Evolutionary conservation across 2,888 invertebrate genomes (phyloP).

Genomic region (Amiota mariae): DNA sequence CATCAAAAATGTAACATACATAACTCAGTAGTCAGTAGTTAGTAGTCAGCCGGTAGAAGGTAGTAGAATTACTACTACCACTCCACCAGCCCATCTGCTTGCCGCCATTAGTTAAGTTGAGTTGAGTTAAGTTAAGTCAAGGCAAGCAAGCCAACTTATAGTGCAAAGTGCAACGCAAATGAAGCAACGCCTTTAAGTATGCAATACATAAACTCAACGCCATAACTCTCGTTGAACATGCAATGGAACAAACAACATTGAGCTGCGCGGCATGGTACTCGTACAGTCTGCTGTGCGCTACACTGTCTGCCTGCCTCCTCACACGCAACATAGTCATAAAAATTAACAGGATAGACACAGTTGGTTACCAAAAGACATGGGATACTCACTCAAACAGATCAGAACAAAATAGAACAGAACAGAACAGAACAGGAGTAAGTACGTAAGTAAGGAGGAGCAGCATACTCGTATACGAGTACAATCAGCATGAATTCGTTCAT

Average conservation of each 20-base stretch:
- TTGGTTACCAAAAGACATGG: too few species aligned
- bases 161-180: conserved; percentile 4
- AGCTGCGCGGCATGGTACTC: neutral
- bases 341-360: conserved; percentile 47
- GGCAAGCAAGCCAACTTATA: neutral
- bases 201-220: conserved; percentile 23
- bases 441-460: neutral
- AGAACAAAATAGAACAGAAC: too few species aligned
- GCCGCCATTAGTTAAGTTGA: neutral
- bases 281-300: neutral
- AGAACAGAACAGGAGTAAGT: neutral
- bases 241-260: neutral
- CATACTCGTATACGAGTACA: neutral
- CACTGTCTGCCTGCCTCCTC: neutral
- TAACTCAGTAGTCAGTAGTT: conserved; percentile 1
- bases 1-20: conserved; percentile 12
- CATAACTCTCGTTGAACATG: conserved; percentile 2
- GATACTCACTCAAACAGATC: neutral
- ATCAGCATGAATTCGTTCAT: conserved; percentile 42
- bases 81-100: neutral
- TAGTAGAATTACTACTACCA: too few species aligned
- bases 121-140: conserved; percentile 6
- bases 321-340: conserved; percentile 65
- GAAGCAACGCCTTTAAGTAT: conserved; percentile 27
- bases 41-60: too few species aligned